These are phyloP conservation scores for Brachionus angularis DNA, from an alignment of 1,140 invertebrate genomes.

Conservation along the genomic window DNA sequence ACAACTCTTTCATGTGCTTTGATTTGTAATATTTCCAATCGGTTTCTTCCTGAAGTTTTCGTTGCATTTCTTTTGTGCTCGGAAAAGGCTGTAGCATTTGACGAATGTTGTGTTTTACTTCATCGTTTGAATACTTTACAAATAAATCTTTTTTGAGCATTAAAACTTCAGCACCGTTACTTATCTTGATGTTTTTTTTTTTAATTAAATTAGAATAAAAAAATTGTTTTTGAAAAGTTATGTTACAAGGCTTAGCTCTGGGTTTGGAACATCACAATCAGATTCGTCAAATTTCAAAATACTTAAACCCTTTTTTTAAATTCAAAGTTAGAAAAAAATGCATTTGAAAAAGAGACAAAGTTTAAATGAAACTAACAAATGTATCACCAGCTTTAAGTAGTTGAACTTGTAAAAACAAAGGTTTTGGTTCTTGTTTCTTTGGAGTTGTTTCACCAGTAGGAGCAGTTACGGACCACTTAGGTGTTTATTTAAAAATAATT, in stretches of 20 bases:
- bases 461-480: slow-evolving; percentile 15
- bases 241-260: not conserved
- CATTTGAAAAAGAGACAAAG: not conserved
- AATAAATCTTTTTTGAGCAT: slow-evolving; percentile 33
- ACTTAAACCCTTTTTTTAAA: slow-evolving; percentile 20
- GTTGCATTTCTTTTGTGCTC: slow-evolving; percentile 20
- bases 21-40: slow-evolving; percentile 29
- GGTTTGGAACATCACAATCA: slow-evolving; percentile 15
- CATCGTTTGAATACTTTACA: slow-evolving; percentile 15
- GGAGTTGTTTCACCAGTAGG: too few relatives aligned
- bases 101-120: slow-evolving; percentile 19
- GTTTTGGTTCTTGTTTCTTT: not conserved
- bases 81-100: slow-evolving; percentile 28
- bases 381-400: slow-evolving; percentile 18
- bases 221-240: too few relatives aligned
- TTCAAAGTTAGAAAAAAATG: not conserved
- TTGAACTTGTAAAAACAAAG: slow-evolving; percentile 40
- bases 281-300: slow-evolving; percentile 31
- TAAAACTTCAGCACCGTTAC: slow-evolving; percentile 18
- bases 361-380: slow-evolving; percentile 40
- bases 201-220: too few relatives aligned
- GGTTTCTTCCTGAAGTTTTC: not conserved
- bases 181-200: not conserved
- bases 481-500: not conserved
- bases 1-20: slow-evolving; percentile 22